A percentile compares a stretch with the other conserved stretches of the same genome.
These are phyloP conservation scores for Netelia inedita DNA, from an alignment of 2,888 invertebrate genomes.

Conservation along the genomic window DNA sequence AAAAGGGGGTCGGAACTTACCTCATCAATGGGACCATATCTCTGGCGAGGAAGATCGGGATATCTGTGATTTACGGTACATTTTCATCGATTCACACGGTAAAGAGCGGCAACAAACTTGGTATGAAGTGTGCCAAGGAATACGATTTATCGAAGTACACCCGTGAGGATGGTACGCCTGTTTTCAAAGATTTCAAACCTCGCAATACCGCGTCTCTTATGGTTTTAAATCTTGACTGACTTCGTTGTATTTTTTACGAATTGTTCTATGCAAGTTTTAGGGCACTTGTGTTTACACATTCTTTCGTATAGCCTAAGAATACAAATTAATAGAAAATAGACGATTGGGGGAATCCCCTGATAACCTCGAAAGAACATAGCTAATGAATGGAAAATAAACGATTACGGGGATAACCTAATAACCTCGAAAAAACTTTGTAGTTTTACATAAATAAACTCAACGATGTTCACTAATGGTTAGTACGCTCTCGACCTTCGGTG, in stretches of 20 bases:
- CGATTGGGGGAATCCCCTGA: constrained; percentile 3
- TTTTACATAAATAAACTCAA: no score
- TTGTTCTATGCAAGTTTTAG: neutral
- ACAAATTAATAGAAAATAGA: neutral
- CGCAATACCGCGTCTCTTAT: constrained; percentile 71
- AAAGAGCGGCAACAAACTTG: constrained; percentile 68
- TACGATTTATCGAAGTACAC: constrained; percentile 67
- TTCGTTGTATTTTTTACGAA: neutral
- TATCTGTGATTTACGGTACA: constrained; percentile 71
- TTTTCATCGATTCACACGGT: constrained; percentile 72
- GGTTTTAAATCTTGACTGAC: constrained; percentile 57
- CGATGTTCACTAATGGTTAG: no score
- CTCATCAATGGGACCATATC: constrained; percentile 67
- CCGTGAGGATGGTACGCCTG: constrained; percentile 27
- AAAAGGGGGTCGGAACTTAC: constrained; percentile 68
- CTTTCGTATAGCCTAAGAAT: neutral
- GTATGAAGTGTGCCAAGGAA: constrained; percentile 65
- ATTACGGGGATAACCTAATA: neutral
- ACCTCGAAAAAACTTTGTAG: neutral
- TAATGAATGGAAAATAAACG: neutral
- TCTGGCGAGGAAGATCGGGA: constrained; percentile 54
- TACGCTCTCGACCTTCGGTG: no score
- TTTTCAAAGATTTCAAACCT: constrained; percentile 62
- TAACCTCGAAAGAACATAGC: neutral
- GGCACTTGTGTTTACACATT: neutral